Percentiles rank a stretch among this genome's conserved stretches.
phyloP scores from a whole-genome alignment of 2,888 invertebrate genomes.

The Tigriopus californicus region DNA sequence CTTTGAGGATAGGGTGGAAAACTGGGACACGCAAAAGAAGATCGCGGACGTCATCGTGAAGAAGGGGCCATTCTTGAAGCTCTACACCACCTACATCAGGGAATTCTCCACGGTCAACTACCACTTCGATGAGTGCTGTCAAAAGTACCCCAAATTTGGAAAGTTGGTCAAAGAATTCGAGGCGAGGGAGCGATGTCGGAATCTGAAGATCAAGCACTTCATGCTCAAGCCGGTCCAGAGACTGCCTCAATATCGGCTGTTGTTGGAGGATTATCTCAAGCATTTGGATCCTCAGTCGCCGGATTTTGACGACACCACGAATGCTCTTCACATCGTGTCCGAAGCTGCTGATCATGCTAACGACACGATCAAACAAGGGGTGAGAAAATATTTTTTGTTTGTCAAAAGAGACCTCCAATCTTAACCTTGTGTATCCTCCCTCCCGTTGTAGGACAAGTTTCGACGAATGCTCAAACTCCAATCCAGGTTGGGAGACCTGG shows the following conservation, averaged over 20 bases:
- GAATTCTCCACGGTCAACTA: constrained; percentile 34
- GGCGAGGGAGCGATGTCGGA: constrained; percentile 26
- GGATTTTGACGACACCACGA: constrained; percentile 39
- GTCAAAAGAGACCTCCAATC: neutral
- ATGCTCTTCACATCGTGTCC: constrained; percentile 36
- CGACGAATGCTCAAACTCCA: constrained; percentile 36
- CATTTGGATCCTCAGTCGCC: constrained; percentile 31
- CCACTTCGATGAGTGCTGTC: constrained; percentile 32
- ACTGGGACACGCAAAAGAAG: constrained; percentile 30
- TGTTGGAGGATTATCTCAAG: constrained; percentile 40
- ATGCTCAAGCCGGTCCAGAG: constrained; percentile 47
- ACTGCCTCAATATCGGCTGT: constrained; percentile 42
- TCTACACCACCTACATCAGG: constrained; percentile 36
- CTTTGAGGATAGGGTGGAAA: constrained; percentile 30
- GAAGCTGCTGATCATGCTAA: constrained; percentile 39
- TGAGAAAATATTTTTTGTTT: constrained; percentile 24
- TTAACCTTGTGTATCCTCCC: neutral
- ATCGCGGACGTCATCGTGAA: constrained; percentile 38
- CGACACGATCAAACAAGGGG: constrained; percentile 35
- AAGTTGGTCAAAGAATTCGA: constrained; percentile 34
- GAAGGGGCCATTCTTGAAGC: constrained; percentile 39
- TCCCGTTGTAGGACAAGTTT: constrained; percentile 31
- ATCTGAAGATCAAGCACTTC: constrained; percentile 39
- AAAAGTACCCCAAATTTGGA: constrained; percentile 32
- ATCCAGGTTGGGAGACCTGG: constrained; percentile 29